A percentile compares a stretch with the other conserved stretches of the same genome.
These are phyloP conservation scores for Halocynthia roretzi DNA, from an alignment of 23 tunicate species.

Conservation along the genomic window DNA sequence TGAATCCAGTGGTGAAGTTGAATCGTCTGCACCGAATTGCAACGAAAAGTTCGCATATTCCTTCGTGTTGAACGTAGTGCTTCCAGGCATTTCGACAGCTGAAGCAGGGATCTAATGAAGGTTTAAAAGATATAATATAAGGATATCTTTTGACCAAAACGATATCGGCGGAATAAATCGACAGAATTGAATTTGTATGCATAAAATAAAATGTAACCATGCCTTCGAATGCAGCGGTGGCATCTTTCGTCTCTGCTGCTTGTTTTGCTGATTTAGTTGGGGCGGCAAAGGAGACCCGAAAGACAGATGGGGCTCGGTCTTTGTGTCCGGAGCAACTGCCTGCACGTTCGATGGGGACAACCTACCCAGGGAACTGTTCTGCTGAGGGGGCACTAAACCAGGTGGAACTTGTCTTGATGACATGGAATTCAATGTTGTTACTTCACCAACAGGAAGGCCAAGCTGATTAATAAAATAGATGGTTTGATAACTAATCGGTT, in stretches of 20 bases:
- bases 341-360: slow-evolving; percentile 15
- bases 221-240: slow-evolving; percentile 52
- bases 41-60: slow-evolving; percentile 30
- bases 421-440: background rate
- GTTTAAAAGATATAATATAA: no score
- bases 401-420: no score
- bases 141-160: background rate
- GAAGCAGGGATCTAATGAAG: slow-evolving; percentile 66
- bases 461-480: slow-evolving; percentile 19
- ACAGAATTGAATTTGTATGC: background rate
- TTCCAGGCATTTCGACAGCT: slow-evolving; percentile 89
- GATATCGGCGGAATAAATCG: background rate
- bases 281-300: slow-evolving; percentile 77
- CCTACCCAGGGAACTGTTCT: slow-evolving; percentile 2
- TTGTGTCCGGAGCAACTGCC: slow-evolving; percentile 8
- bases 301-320: slow-evolving; percentile 32
- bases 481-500: background rate
- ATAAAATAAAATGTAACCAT: background rate
- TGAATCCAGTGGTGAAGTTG: slow-evolving; percentile 9
- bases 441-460: slow-evolving; percentile 36
- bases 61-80: background rate
- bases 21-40: slow-evolving; percentile 79
- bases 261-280: slow-evolving; percentile 30
- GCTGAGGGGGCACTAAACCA: no score
- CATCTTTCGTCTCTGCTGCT: slow-evolving; percentile 60